These are phyloP conservation scores for Caenorhabditis inopinata DNA, from an alignment of 1,140 invertebrate genomes.

Conservation along the genomic window DNA sequence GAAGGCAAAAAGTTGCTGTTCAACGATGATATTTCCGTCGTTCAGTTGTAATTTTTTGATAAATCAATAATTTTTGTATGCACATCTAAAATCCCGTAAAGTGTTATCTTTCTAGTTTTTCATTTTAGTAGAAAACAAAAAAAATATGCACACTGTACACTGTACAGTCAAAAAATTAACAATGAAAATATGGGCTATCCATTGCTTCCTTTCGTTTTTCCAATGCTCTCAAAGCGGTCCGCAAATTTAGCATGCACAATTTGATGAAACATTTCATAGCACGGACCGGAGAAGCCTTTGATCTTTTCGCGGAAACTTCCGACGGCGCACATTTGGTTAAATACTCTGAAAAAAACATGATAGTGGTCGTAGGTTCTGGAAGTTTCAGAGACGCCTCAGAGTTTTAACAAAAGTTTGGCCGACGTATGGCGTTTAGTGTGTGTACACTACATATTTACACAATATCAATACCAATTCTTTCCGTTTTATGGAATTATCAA, in stretches of 20 bases:
- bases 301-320: constrained; percentile 54
- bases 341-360: constrained; percentile 43
- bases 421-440: too few species aligned
- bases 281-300: constrained; percentile 56
- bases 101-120: not conserved
- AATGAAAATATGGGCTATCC: not conserved
- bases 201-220: not conserved
- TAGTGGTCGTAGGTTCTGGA: too few species aligned
- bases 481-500: too few species aligned
- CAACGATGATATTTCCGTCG: not conserved
- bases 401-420: too few species aligned
- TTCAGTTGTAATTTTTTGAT: not conserved
- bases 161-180: constrained; percentile 8
- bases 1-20: constrained; percentile 5
- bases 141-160: too few species aligned
- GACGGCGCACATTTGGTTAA: constrained; percentile 60
- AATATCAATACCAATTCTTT: too few species aligned
- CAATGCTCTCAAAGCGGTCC: constrained; percentile 46
- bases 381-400: too few species aligned
- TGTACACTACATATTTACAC: too few species aligned
- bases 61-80: not conserved
- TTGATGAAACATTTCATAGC: constrained; percentile 59
- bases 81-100: too few species aligned
- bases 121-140: not conserved
- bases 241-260: constrained; percentile 55